phyloP scores from a whole-genome alignment of 2,113 vertebrate species.

The Apodemus sylvaticus region DNA sequence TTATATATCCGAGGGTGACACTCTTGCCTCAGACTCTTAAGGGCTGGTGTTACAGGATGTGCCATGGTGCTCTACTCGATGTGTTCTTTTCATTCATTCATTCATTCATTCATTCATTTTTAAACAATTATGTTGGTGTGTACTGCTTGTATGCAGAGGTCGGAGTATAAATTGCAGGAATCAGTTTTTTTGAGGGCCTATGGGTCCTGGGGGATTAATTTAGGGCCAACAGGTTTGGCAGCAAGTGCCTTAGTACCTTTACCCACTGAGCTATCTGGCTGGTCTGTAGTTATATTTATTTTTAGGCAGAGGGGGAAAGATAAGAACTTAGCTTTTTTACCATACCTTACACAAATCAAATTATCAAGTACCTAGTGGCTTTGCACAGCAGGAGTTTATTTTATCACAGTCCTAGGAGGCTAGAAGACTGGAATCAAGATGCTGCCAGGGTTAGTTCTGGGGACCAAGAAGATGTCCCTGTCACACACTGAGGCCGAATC shows the following conservation, averaged over 20 bases:
- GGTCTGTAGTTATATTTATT: background rate
- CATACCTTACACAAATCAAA: background rate
- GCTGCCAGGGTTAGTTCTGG: background rate
- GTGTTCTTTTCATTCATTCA: background rate
- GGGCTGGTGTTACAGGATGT: background rate
- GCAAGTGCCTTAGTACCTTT: no score
- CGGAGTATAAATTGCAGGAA: background rate
- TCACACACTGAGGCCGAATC: background rate
- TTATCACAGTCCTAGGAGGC: background rate
- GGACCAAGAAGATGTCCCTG: background rate
- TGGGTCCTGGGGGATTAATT: background rate
- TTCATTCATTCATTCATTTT: background rate
- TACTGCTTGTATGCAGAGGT: background rate
- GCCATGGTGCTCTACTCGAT: background rate
- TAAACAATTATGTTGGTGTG: background rate
- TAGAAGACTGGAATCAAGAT: conserved; percentile 22
- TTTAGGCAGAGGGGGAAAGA: background rate
- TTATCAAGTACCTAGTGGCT: background rate
- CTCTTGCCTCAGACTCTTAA: background rate
- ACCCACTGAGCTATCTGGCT: background rate
- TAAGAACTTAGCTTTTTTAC: background rate
- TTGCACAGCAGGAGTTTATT: conserved; percentile 4
- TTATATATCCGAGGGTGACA: background rate
- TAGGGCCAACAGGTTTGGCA: background rate
- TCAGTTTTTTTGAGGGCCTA: background rate